Evolutionary conservation across 2,888 invertebrate genomes (phyloP).

Genomic region (Andricus quercusramuli): DNA sequence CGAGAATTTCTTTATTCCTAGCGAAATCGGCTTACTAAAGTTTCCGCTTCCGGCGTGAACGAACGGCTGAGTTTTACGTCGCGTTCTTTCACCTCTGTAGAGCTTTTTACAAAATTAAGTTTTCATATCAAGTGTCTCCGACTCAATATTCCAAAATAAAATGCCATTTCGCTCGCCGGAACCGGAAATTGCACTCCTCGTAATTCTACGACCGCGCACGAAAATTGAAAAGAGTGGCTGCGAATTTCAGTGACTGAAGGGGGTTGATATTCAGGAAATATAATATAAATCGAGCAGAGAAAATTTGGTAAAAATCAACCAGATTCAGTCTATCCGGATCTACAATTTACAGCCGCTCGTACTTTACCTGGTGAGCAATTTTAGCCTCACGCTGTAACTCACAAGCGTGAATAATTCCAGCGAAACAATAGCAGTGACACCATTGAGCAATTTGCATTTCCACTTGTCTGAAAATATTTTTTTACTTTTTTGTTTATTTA

Average conservation of each 20-base stretch:
- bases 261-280: background rate
- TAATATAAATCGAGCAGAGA: background rate
- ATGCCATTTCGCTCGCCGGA: conserved; percentile 16
- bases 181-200: conserved; percentile 33
- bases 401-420: conserved; percentile 6
- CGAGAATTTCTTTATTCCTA: conserved; percentile 2
- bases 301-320: background rate
- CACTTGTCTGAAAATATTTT: background rate
- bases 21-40: conserved; percentile 9
- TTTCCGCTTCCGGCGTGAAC: conserved; percentile 32
- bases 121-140: conserved; percentile 1
- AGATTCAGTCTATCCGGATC: background rate
- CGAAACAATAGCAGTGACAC: conserved; percentile 9
- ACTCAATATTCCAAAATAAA: conserved; percentile 17
- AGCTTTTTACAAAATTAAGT: conserved; percentile 6
- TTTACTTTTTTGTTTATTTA: background rate
- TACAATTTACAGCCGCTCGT: conserved; percentile 25
- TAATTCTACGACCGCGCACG: conserved; percentile 18
- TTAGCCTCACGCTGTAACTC: background rate
- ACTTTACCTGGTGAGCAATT: conserved; percentile 30
- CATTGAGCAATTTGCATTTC: conserved; percentile 23
- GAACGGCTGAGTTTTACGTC: conserved; percentile 14
- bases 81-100: background rate
- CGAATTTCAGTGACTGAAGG: conserved; percentile 13
- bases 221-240: conserved; percentile 31